phyloP scores from a whole-genome alignment of 2,797 vertebrate genomes.

The Amblyraja radiata region DNA sequence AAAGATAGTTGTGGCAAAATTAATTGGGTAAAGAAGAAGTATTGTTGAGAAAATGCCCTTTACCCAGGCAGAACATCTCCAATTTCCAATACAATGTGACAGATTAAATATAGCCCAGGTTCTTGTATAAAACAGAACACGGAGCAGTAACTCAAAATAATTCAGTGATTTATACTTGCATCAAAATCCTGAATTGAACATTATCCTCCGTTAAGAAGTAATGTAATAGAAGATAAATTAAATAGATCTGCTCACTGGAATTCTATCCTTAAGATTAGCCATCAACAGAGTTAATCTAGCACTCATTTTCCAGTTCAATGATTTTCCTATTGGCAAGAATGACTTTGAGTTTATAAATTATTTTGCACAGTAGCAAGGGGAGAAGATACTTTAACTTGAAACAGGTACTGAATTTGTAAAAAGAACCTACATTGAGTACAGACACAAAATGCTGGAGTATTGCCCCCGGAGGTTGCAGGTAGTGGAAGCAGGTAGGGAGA shows the following conservation, averaged over 20 bases:
- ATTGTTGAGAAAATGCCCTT: background rate
- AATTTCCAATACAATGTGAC: background rate
- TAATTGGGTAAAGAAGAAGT: background rate
- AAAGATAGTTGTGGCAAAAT: background rate
- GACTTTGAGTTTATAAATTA: background rate
- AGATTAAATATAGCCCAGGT: background rate
- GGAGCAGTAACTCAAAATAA: background rate
- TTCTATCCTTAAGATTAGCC: background rate
- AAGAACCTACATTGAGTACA: background rate
- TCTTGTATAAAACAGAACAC: background rate
- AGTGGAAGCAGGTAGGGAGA: too few species aligned
- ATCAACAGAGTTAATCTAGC: background rate
- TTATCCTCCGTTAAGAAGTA: background rate
- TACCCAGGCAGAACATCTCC: too few species aligned
- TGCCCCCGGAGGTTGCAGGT: too few species aligned
- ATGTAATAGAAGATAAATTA: background rate
- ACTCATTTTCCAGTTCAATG: background rate
- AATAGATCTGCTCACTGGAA: background rate
- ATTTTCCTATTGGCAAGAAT: background rate
- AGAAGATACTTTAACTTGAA: background rate
- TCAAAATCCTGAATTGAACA: background rate
- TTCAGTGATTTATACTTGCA: background rate
- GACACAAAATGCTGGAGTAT: too few species aligned
- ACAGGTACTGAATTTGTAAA: background rate
- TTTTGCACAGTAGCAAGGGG: background rate